phyloP scores from a whole-genome alignment of 2,797 vertebrate species.

The Anomalospiza imberbis region DNA sequence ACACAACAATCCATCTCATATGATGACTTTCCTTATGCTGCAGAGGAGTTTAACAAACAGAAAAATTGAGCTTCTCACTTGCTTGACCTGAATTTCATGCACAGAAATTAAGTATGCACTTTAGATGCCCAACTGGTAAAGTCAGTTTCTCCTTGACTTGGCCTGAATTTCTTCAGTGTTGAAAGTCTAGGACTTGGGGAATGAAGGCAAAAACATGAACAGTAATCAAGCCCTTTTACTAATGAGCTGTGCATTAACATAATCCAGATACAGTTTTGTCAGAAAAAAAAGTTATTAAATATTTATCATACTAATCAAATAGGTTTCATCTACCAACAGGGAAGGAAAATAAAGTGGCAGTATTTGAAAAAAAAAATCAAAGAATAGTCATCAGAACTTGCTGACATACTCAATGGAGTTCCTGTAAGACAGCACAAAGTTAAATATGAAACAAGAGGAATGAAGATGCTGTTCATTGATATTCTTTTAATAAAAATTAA shows the following conservation, averaged over 20 bases:
- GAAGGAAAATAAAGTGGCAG: neutral
- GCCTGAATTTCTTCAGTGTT: neutral
- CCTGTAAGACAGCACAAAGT: neutral
- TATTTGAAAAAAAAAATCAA: neutral
- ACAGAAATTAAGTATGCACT: neutral
- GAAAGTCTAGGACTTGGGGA: neutral
- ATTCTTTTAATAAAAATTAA: neutral
- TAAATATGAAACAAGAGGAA: neutral
- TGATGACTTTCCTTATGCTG: neutral
- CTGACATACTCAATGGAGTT: neutral
- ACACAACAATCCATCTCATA: neutral
- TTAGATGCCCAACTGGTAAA: neutral
- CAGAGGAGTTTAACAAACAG: neutral
- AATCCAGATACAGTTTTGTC: neutral
- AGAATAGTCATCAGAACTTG: neutral
- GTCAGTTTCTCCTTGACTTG: neutral
- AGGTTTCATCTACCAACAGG: neutral
- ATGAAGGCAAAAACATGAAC: neutral
- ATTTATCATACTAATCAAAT: slow-evolving; percentile 2
- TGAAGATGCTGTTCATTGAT: neutral
- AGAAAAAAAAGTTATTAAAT: neutral
- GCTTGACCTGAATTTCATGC: neutral
- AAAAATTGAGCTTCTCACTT: neutral
- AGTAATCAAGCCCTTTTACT: neutral
- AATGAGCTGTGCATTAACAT: neutral